Evolutionary conservation across 2,113 vertebrate genomes (phyloP), one percentile per base, ranked within the genome.

Genomic region (Camelus dromedarius): DNA sequence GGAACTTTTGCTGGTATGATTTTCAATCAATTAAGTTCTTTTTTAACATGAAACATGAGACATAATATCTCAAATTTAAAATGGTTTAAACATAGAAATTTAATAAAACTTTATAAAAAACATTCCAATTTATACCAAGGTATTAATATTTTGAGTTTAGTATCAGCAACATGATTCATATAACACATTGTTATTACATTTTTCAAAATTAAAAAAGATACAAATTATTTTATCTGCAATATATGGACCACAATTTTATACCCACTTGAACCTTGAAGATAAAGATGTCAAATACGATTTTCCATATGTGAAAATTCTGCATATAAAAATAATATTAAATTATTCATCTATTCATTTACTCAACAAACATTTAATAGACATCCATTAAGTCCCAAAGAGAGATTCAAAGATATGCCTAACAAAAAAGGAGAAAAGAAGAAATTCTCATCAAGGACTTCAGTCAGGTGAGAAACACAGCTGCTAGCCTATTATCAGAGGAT

Each of bases 71-170:
- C 85, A 93, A 58, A 75, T 89, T 77, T 48, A 86, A 95, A 95
- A 95, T 7, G 19, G 35, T 46, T 89, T 67, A 96, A 92, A 93
- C 26, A 42, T 0, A 86, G 20, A 54, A 81, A 62, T 1, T 22
- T 93, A 92, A 32, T 22, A 86, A 54, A 30, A 62, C 54, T 95
- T 94, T 15, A 85, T 46, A 76, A 91, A 92, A 91, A 72, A n/a
- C 42, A 85, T 42, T 88, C 2, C 60, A 66, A 64, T 73, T 9
- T 62, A 54, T 28, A 52, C 2, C 22, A 4, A 14, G n/a, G 0
- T 54, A 80, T 69, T 84, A 87, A 60, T 84, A 95, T 69, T 67
- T 84, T 48, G 90, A 79, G 52, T 76, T 20, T 82, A 90, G 77
- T 67, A 35, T 82, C 46, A 86, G 22, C 22, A 86, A 87, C 35